Conservation (phyloP, 2,797 vertebrate species). For the Gambusia yucatana region DNA sequence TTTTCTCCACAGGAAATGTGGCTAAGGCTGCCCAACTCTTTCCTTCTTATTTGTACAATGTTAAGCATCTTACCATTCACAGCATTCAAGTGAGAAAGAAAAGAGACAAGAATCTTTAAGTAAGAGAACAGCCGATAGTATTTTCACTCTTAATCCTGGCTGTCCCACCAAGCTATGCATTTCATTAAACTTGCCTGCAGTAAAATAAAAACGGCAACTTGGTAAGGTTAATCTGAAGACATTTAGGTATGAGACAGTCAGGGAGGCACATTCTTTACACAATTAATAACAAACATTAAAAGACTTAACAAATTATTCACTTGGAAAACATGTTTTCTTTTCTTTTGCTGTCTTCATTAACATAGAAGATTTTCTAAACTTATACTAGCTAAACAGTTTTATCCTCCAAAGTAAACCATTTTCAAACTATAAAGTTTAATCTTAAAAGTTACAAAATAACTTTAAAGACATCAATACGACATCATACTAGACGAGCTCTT, state of each 20-base stretch:
- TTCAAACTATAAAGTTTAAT: constrained; percentile 10
- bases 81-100: constrained; percentile 35
- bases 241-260: neutral
- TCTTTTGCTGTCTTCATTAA: neutral
- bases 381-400: neutral
- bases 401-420: neutral
- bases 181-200: constrained; percentile 43
- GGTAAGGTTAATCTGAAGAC: constrained; percentile 17
- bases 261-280: neutral
- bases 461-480: constrained; percentile 7
- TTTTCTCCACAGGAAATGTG: constrained; percentile 17
- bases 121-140: constrained; percentile 6
- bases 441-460: constrained; percentile 23
- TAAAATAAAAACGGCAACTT: constrained; percentile 24
- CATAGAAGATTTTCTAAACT: neutral
- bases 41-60: constrained; percentile 27
- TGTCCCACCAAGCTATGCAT: constrained; percentile 32
- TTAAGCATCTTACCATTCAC: constrained; percentile 39
- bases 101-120: constrained; percentile 30
- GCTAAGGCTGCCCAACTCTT: constrained; percentile 35
- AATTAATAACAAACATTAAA: neutral
- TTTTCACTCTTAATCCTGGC: constrained; percentile 34
- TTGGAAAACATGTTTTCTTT: neutral
- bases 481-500: constrained; percentile 25
- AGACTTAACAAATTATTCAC: neutral